Evolutionary conservation across 2,113 vertebrate genomes (phyloP).

Genomic region (Urocolius indicus): DNA sequence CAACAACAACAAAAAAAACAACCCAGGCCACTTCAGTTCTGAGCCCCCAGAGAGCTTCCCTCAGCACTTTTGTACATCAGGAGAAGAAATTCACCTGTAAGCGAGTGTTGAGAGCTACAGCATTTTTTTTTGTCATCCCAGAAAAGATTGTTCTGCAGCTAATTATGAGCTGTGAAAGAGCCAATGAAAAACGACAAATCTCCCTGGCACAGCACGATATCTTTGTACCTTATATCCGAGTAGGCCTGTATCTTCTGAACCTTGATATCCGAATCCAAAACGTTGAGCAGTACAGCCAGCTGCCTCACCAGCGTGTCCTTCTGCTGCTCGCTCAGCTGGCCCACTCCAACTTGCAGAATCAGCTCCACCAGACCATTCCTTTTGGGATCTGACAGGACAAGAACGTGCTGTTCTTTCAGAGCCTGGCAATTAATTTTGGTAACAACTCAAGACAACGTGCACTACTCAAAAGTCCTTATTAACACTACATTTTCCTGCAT

Average conservation of each 20-base stretch:
- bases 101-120: background rate
- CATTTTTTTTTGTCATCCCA: background rate
- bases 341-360: conserved; percentile 86
- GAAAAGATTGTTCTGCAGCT: background rate
- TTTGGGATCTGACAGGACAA: conserved; percentile 69
- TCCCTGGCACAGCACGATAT: background rate
- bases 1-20: too few relatives aligned
- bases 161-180: background rate
- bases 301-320: conserved; percentile 86
- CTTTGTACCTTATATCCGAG: conserved; percentile 87
- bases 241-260: conserved; percentile 86
- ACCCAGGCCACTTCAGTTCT: background rate
- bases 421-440: background rate
- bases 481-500: background rate
- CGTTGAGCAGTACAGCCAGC: conserved; percentile 86
- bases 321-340: conserved; percentile 83
- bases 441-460: background rate
- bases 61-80: background rate
- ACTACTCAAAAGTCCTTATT: background rate
- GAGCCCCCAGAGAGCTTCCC: background rate
- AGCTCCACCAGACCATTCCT: conserved; percentile 87
- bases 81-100: background rate
- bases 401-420: background rate
- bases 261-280: conserved; percentile 84
- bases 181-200: background rate